Evolutionary conservation across 2,797 vertebrate species (phyloP).

Genomic region (Rallus crepitans): DNA sequence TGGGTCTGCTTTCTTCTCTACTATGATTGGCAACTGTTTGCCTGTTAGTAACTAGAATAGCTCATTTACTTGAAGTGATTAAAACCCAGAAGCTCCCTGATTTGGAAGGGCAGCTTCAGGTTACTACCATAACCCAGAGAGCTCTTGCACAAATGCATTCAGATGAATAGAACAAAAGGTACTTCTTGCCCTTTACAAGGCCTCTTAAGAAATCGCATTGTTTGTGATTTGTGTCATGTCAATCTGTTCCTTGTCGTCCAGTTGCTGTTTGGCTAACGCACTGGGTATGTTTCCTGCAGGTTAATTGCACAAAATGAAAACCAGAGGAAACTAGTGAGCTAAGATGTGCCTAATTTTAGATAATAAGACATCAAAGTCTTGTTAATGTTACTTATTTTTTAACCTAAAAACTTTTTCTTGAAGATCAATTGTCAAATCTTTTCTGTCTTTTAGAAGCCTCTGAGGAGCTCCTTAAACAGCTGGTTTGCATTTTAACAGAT

Average conservation of each 20-base stretch:
- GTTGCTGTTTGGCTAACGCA: neutral
- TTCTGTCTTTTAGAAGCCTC: neutral
- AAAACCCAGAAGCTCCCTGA: conserved; percentile 31
- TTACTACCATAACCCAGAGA: neutral
- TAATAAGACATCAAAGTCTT: neutral
- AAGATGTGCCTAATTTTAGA: neutral
- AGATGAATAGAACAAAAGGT: neutral
- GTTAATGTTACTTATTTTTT: neutral
- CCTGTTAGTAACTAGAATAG: conserved; percentile 54
- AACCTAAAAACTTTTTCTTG: neutral
- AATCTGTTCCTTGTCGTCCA: neutral
- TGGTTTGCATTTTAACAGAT: conserved; percentile 10
- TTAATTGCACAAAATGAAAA: neutral
- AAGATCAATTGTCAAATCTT: neutral
- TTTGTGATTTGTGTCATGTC: neutral
- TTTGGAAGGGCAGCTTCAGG: conserved; percentile 19
- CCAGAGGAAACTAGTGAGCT: neutral
- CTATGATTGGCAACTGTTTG: conserved; percentile 69
- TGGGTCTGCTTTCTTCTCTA: conserved; percentile 73
- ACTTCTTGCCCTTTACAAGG: neutral
- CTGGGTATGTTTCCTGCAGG: neutral
- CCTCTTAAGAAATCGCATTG: neutral
- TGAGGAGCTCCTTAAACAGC: neutral
- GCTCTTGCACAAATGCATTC: neutral
- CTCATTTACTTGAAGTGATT: conserved; percentile 50